Conservation (phyloP, 1,140 invertebrate species). For the Macrotrachela quadricornifera region DNA sequence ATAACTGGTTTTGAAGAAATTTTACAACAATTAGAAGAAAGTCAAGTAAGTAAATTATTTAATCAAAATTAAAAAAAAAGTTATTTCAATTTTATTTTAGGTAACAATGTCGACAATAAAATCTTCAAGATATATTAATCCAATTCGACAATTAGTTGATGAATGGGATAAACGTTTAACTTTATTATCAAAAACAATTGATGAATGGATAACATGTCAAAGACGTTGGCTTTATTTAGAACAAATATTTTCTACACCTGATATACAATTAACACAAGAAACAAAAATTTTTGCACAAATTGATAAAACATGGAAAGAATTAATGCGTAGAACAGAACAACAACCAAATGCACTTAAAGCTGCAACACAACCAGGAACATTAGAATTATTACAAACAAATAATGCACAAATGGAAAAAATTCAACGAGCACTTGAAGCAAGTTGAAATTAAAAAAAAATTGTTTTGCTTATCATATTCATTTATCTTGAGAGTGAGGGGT, state of each 20-base stretch:
- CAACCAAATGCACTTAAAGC: slow-evolving; percentile 27
- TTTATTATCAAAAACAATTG: slow-evolving; percentile 47
- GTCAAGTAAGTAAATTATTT: slow-evolving; percentile 51
- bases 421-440: slow-evolving; percentile 26
- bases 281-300: slow-evolving; percentile 2
- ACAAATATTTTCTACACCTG: slow-evolving; percentile 64
- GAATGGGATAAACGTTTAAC: slow-evolving; percentile 52
- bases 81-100: neutral
- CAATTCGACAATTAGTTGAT: slow-evolving; percentile 50
- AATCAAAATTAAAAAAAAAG: neutral
- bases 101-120: slow-evolving; percentile 40
- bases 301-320: slow-evolving; percentile 61
- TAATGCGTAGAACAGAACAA: slow-evolving; percentile 38
- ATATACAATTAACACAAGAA: slow-evolving; percentile 42
- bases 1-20: slow-evolving; percentile 57
- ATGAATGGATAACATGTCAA: slow-evolving; percentile 60
- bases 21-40: slow-evolving; percentile 54
- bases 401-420: slow-evolving; percentile 27
- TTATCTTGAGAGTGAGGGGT: too few species aligned
- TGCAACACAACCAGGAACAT: slow-evolving; percentile 22
- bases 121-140: slow-evolving; percentile 54
- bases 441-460: neutral
- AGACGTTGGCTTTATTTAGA: slow-evolving; percentile 64
- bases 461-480: too few species aligned
- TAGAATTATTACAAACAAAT: slow-evolving; percentile 22